These are phyloP conservation scores for Bugulina stolonifera DNA, from an alignment of 2,888 invertebrate genomes.

Conservation along the genomic window DNA sequence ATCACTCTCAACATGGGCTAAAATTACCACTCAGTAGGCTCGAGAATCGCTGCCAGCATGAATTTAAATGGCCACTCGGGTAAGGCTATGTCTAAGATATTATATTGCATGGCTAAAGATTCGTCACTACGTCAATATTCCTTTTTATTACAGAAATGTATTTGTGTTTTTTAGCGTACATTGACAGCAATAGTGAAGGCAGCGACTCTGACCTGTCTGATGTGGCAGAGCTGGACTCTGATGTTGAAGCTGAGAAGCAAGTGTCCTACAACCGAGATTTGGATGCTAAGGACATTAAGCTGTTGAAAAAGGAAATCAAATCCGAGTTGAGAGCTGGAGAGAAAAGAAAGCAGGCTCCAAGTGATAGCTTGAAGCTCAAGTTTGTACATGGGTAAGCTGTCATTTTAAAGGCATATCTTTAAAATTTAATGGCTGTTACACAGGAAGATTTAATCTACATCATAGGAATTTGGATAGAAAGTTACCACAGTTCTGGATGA, in stretches of 20 bases:
- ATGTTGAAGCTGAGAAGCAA: slow-evolving; percentile 52
- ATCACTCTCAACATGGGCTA: too few species aligned
- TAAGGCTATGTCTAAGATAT: too few species aligned
- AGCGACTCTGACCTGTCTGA: slow-evolving; percentile 53
- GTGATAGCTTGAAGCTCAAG: slow-evolving; percentile 46
- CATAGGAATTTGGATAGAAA: too few species aligned
- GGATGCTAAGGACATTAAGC: slow-evolving; percentile 45
- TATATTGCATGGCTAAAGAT: too few species aligned
- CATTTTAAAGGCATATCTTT: not conserved
- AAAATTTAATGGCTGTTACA: too few species aligned
- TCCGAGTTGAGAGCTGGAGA: slow-evolving; percentile 42
- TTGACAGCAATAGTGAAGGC: slow-evolving; percentile 52
- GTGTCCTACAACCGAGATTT: slow-evolving; percentile 44
- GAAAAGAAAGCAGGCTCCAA: slow-evolving; percentile 46
- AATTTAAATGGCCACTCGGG: too few species aligned
- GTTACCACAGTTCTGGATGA: too few species aligned
- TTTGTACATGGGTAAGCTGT: slow-evolving; percentile 50
- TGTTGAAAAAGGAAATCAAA: slow-evolving; percentile 39
- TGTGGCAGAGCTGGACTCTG: slow-evolving; percentile 49
- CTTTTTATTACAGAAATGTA: too few species aligned
- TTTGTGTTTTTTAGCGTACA: slow-evolving; percentile 38
- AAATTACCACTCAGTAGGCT: too few species aligned
- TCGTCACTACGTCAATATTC: too few species aligned
- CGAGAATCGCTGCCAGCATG: too few species aligned
- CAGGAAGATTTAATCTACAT: too few species aligned